phyloP scores from a whole-genome alignment of 2,888 invertebrate genomes.

The Lordiphosa andalusiaca region DNA sequence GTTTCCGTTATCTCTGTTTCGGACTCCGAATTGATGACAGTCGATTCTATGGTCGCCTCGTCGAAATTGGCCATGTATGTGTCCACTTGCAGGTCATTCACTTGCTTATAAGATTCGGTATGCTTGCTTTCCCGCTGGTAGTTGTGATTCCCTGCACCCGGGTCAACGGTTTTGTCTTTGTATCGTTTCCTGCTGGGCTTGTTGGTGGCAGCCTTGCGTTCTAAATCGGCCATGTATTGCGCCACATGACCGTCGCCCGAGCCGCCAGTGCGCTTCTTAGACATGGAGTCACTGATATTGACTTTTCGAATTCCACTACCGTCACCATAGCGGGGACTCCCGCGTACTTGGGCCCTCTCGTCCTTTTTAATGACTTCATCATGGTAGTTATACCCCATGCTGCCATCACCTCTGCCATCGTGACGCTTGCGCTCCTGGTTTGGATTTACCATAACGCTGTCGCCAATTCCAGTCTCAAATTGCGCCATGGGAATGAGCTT shows the following conservation, averaged over 20 bases:
- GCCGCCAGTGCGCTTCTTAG: constrained; percentile 30
- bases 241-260: constrained; percentile 33
- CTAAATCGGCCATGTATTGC: constrained; percentile 43
- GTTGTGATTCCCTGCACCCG: too few relatives aligned
- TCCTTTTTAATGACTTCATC: constrained; percentile 19
- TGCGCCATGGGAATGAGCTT: constrained; percentile 61
- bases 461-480: constrained; percentile 75
- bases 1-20: constrained; percentile 32
- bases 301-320: constrained; percentile 22
- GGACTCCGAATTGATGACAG: constrained; percentile 24
- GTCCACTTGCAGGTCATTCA: constrained; percentile 27
- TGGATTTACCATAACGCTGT: constrained; percentile 41
- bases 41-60: constrained; percentile 21
- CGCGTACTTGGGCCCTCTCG: background rate
- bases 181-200: constrained; percentile 37
- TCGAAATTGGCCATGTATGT: constrained; percentile 41
- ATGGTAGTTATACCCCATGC: constrained; percentile 11
- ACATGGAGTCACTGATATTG: constrained; percentile 6
- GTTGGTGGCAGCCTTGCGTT: constrained; percentile 34
- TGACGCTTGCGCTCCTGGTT: constrained; percentile 31
- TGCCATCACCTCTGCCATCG: constrained; percentile 19
- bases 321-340: constrained; percentile 28
- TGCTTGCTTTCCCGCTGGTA: background rate
- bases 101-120: background rate
- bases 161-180: constrained; percentile 27